These are phyloP conservation scores for Spisula subtruncata DNA, from an alignment of 2,888 invertebrate species.

Conservation along the genomic window DNA sequence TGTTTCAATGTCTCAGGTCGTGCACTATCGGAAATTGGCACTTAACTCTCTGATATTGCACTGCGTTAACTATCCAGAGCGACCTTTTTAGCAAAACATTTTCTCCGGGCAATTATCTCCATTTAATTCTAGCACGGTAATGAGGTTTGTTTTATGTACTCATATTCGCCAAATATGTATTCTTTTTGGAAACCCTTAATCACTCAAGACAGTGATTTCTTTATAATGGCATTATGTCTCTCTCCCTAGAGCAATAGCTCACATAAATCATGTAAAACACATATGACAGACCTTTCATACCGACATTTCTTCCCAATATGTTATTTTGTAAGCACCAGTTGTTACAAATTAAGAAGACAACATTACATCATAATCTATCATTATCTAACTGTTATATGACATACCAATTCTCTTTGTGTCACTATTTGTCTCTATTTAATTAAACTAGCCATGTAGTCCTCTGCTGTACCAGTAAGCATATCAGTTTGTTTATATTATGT, in stretches of 20 bases:
- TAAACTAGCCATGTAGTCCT: not conserved
- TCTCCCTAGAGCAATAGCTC: not conserved
- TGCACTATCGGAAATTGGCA: too few species aligned
- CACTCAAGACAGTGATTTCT: too few species aligned
- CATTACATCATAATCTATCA: constrained; percentile 18
- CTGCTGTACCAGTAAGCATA: not conserved
- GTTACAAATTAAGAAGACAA: constrained; percentile 11
- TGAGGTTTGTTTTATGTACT: too few species aligned
- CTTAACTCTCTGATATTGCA: too few species aligned
- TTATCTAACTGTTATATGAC: not conserved
- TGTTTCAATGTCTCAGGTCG: too few species aligned
- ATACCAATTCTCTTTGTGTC: not conserved
- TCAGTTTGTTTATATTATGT: not conserved
- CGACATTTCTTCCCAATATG: not conserved
- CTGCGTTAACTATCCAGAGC: too few species aligned
- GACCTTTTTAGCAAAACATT: too few species aligned
- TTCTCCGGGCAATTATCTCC: too few species aligned
- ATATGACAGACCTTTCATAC: not conserved
- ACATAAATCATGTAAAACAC: not conserved
- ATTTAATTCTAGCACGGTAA: too few species aligned
- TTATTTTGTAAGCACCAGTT: constrained; percentile 4
- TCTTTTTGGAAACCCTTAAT: too few species aligned
- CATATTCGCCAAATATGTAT: too few species aligned
- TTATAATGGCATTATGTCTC: not conserved
- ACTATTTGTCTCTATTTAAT: constrained; percentile 2